Percentiles rank a stretch among this genome's conserved stretches.
Evolutionary conservation across 2,888 invertebrate species (phyloP).

Genomic region (Leptinotarsa rubiginosa): DNA sequence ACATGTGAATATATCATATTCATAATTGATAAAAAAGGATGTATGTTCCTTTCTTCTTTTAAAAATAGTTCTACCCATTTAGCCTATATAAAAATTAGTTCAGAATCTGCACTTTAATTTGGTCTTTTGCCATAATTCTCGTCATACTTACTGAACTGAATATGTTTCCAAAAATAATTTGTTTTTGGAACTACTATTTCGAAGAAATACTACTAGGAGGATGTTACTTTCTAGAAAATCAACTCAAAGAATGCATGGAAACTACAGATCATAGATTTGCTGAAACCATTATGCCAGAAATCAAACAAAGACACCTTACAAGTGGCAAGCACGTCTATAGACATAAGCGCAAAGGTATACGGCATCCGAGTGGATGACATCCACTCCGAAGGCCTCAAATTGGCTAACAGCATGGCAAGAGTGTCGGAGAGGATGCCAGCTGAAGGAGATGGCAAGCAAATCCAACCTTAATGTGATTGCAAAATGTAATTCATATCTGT

Average conservation of each 20-base stretch:
- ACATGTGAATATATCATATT: no score
- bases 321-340: conserved; percentile 87
- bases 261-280: conserved; percentile 86
- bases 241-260: conserved; percentile 91
- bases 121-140: no score
- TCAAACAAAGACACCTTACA: conserved; percentile 80
- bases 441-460: conserved; percentile 32
- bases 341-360: conserved; percentile 80
- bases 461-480: not conserved
- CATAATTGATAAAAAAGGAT: no score
- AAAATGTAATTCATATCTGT: not conserved
- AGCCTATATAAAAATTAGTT: no score
- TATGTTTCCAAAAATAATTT: no score
- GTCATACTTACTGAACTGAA: no score
- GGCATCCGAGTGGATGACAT: conserved; percentile 89
- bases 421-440: conserved; percentile 37
- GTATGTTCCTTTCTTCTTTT: no score
- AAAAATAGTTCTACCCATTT: no score
- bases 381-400: conserved; percentile 82
- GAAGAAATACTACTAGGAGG: conserved; percentile 5
- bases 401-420: conserved; percentile 75
- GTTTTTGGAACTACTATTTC: no score
- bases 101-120: no score
- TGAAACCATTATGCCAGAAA: conserved; percentile 77
- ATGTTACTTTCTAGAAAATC: conserved; percentile 76